phyloP scores from a whole-genome alignment of 2,113 vertebrate species.

The Rhadina sibilatrix region DNA sequence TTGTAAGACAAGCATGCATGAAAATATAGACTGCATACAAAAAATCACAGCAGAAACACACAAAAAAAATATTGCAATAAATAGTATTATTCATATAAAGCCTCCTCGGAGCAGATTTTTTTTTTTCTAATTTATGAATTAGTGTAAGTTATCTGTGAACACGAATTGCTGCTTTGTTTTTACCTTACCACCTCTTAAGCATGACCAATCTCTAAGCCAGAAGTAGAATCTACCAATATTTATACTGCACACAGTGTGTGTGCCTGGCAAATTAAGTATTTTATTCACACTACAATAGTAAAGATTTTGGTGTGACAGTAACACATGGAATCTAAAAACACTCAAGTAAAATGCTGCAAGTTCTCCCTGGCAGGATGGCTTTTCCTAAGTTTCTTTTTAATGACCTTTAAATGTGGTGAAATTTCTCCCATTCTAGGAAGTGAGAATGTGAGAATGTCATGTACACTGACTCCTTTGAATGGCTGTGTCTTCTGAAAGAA shows the following conservation, averaged over 20 bases:
- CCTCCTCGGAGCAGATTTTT: not conserved
- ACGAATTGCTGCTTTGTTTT: not conserved
- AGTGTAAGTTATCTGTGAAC: not conserved
- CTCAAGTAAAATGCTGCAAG: not conserved
- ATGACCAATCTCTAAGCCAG: not conserved
- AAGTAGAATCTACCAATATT: not conserved
- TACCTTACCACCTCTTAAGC: not conserved
- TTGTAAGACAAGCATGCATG: not conserved
- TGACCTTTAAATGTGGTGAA: not conserved
- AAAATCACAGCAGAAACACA: not conserved
- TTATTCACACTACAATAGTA: not conserved
- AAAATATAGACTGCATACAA: not conserved
- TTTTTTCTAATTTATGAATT: not conserved
- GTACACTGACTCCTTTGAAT: not conserved
- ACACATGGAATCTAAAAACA: not conserved
- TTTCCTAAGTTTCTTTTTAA: not conserved
- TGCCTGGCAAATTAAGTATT: not conserved
- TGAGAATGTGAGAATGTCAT: too few species aligned
- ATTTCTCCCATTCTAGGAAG: not conserved
- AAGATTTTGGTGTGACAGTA: not conserved
- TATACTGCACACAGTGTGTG: not conserved
- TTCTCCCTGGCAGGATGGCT: not conserved
- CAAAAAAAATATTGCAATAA: not conserved
- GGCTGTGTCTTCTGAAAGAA: not conserved
- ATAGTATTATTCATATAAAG: not conserved